Percentiles rank a stretch among this genome's conserved stretches.
Evolutionary conservation across 2,113 vertebrate species (phyloP).

Genomic region (Chiloscyllium plagiosum): DNA sequence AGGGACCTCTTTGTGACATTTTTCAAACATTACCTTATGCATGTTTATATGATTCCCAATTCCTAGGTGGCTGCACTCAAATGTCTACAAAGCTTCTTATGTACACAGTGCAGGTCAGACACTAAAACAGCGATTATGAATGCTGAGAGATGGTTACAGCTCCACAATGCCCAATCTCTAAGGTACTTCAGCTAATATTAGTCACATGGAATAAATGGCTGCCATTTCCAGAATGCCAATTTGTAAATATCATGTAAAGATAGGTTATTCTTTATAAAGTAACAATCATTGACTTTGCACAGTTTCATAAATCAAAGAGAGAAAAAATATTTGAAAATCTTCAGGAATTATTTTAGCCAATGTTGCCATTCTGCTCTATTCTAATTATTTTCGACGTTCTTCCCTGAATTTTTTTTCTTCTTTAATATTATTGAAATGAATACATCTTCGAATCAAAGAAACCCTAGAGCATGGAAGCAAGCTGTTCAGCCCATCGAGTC

Average conservation of each 20-base stretch:
- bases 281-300: not conserved
- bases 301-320: not conserved
- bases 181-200: slow-evolving; percentile 27
- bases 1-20: not conserved
- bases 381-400: not conserved
- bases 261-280: not conserved
- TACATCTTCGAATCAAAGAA: too few species aligned
- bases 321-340: not conserved
- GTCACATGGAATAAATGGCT: not conserved
- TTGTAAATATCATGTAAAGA: not conserved
- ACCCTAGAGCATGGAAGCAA: too few species aligned
- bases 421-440: not conserved
- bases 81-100: slow-evolving; percentile 3
- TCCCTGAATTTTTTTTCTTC: not conserved
- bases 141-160: not conserved
- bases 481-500: too few species aligned
- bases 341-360: not conserved
- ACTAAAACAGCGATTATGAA: not conserved
- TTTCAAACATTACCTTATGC: not conserved
- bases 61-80: not conserved
- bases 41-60: not conserved
- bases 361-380: not conserved
- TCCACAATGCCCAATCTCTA: not conserved
- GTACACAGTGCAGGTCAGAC: not conserved
- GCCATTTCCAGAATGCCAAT: not conserved